Evolutionary conservation across 2,113 vertebrate genomes (phyloP), one percentile per base, ranked within the genome.

Genomic region (Tetraodon nigroviridis): DNA sequence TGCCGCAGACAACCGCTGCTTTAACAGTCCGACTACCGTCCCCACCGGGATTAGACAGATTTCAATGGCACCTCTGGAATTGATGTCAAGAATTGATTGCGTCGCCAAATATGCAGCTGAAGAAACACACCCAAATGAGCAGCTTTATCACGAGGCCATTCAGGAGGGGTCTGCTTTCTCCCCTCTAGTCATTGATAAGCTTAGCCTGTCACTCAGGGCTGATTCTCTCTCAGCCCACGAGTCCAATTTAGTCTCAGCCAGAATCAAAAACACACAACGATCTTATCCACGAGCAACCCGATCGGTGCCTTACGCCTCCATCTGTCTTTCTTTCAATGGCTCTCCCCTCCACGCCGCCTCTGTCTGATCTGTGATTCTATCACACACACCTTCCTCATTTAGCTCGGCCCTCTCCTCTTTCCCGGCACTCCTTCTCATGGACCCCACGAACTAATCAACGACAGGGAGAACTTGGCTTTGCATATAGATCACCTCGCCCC

Each of bases 371-470:
- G 50, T 64, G 19, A 44, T 45, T 40, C 52, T 37, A 44, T 60
- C 13, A 19, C 18, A 42, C 44, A 2, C 5, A 42, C 29, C 64
- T 3, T 37, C 8, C 42, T 41, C 19, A 55, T 55, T 52, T 12
- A 37, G 32, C 32, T 69, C 42, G 24, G 49, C 19, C 50, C 56
- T 24, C 55, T 46, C 32, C 60, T 61, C 73, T 61, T 69, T 57
- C 47, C 58, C 47, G 46, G 18, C 48, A 69, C 37, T 72, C 57
- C 69, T 61, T 81, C 64, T 64, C 53, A 67, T 82, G 69, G 75
- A 79, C 78, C 82, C 84, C 84, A 81, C 76, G 76, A 79, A 84
- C 82, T 84, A 88, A 89, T 89, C 80, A 86, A 81, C 76, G 55
- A 64, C 51, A 42, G 40, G 76, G 46, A 55, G 67, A 79, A 76